Percentiles rank a stretch among this genome's conserved stretches.
Evolutionary conservation across 2,797 vertebrate genomes (phyloP).

Genomic region (Linurgus olivaceus): DNA sequence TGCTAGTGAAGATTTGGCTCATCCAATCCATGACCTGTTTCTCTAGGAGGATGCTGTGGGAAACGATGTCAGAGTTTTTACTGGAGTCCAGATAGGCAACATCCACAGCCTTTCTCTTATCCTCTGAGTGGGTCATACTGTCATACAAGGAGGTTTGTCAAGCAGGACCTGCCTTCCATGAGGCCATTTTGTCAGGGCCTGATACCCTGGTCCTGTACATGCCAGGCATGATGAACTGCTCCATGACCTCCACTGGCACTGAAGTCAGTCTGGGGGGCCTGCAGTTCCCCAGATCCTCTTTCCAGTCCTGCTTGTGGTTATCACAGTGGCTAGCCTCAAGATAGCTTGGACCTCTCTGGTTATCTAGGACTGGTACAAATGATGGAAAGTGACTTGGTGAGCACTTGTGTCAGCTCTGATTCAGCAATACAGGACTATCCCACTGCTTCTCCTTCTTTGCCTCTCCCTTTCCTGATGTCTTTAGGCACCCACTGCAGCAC

Average conservation of each 20-base stretch:
- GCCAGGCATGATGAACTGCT: not conserved
- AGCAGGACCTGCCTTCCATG: not conserved
- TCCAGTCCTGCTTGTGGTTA: not conserved
- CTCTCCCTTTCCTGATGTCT: not conserved
- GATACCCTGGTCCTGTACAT: not conserved
- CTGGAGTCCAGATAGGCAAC: not conserved
- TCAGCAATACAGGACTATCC: not conserved
- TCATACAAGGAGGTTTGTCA: not conserved
- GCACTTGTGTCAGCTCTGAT: not conserved
- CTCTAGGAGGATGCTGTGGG: not conserved
- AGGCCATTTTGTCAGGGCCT: not conserved
- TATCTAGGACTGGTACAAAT: not conserved
- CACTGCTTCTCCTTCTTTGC: rapidly evolving
- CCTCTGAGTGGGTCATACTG: too few relatives aligned
- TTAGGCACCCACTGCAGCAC: not conserved
- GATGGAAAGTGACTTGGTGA: not conserved
- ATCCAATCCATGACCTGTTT: not conserved
- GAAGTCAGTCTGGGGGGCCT: not conserved
- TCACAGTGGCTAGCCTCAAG: not conserved
- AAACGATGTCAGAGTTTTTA: not conserved
- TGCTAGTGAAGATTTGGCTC: not conserved
- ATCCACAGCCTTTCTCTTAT: not conserved
- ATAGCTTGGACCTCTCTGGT: not conserved
- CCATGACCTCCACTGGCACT: not conserved
- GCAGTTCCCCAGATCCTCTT: not conserved